phyloP scores from a whole-genome alignment of 2,888 invertebrate species.

The Caenorhabditis auriculariae region DNA sequence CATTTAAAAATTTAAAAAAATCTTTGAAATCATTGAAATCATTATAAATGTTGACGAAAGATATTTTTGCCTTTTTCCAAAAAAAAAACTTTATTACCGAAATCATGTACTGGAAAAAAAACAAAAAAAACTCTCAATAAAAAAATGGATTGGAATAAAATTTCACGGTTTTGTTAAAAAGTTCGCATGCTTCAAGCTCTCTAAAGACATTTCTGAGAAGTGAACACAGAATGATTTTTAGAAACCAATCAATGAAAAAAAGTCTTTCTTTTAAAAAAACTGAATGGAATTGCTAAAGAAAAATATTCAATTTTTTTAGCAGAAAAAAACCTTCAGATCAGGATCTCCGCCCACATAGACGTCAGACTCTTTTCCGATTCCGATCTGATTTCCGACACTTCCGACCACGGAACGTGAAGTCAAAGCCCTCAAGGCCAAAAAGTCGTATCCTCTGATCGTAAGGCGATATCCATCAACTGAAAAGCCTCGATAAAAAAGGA shows the following conservation, averaged over 20 bases:
- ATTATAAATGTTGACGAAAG: no score
- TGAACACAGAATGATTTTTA: no score
- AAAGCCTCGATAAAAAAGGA: constrained; percentile 41
- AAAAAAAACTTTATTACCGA: constrained; percentile 82
- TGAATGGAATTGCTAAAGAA: no score
- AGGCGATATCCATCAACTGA: constrained; percentile 92
- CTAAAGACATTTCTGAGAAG: no score
- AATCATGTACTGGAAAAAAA: constrained; percentile 74
- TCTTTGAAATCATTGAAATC: no score
- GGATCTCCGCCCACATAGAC: constrained; percentile 61
- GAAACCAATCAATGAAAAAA: no score
- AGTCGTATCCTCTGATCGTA: constrained; percentile 94
- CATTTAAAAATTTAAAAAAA: no score
- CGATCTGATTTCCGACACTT: constrained; percentile 96
- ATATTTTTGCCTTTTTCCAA: no score
- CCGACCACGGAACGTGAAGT: constrained; percentile 63
- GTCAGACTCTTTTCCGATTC: constrained; percentile 92
- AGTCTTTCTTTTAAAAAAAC: no score
- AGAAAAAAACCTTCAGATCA: constrained; percentile 53
- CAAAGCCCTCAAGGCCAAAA: constrained; percentile 82
- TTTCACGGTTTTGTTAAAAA: no score
- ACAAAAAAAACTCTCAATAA: not conserved
- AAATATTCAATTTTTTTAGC: no score
- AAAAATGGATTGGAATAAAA: not conserved
- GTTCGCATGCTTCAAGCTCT: no score